phyloP scores from a whole-genome alignment of 2,888 invertebrate genomes.

The Seladonia tumulorum region DNA sequence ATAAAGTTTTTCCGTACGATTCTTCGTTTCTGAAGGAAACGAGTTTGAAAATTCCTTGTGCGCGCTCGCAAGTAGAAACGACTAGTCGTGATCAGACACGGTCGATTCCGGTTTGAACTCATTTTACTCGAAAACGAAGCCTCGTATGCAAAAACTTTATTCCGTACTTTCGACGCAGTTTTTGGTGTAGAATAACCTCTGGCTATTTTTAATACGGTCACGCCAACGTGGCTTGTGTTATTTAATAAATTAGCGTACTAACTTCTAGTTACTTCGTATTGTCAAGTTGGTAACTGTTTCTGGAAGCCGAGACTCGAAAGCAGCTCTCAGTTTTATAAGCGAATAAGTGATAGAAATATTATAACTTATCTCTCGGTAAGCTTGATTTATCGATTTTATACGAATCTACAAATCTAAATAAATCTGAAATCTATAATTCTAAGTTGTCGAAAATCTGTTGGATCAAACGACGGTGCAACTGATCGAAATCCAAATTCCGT shows the following conservation, averaged over 20 bases:
- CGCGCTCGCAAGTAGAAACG: background rate
- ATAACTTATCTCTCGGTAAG: background rate
- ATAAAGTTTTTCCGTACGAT: background rate
- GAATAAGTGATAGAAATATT: background rate
- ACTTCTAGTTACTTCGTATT: background rate
- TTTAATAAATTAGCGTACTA: background rate
- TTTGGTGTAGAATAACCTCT: background rate
- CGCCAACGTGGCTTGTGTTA: background rate
- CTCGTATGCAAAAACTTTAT: background rate
- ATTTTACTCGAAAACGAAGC: background rate
- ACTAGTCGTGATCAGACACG: background rate
- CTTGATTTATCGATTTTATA: no score
- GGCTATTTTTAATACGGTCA: background rate
- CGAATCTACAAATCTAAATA: no score
- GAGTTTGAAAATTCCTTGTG: background rate
- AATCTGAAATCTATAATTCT: background rate
- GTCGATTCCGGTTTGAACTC: background rate
- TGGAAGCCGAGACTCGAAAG: background rate
- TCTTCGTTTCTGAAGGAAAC: background rate
- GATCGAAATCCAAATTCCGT: background rate
- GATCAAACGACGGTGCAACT: background rate
- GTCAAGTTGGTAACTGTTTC: background rate
- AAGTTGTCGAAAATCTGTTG: background rate
- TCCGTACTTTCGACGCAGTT: background rate
- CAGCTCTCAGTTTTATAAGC: background rate